Evolutionary conservation across 1,140 invertebrate genomes (phyloP), one percentile per base, ranked within the genome.

Genomic region (Dendrolimus kikuchii): DNA sequence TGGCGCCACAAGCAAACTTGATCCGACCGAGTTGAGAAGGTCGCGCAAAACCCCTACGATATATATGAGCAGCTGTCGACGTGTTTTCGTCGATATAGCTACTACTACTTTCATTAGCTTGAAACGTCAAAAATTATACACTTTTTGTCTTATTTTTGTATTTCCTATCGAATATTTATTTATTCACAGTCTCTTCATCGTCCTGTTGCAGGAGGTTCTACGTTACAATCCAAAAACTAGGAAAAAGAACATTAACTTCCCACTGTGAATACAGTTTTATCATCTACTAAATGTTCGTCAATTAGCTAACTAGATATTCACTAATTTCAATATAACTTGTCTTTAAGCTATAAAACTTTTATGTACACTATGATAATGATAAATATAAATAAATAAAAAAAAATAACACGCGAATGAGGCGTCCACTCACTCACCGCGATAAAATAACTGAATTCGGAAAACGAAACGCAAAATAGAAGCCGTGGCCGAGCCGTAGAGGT

Each of bases 401-500:
- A 77, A 77, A 67, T 66, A 66, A 65, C 53, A 71, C 71, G 77
- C 75, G 73, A 76, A 71, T 72, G 74, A 79, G 64, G 56, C 48
- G 45, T 51, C 45, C 36, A 55, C 68, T 62, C 77, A 74, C 71
- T 73, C 73, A 76, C 56, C 80, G 78, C 78, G 68, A 57, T 75
- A 74, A 73, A 78, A 71, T 71, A 75, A 83, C 81, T 86, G 74
- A 85, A 85, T 76, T 76, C 63, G 72, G 79, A 79, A 86, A 86
- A 86, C 81, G 81, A 86, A 86, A 86, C 81, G 77, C 80, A 83
- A 86, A 86, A 86, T 86, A 86, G 82, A 86, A 86, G 81, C 80
- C 77, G 78, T 74, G 23, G 23, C 23, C 23, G 23, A 23, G 3
- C 23, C 23, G 23, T 23, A 2, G 23, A 23, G 23, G 23, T 23